phyloP scores from a whole-genome alignment of 2,888 invertebrate genomes.

The Hoplodrina ambigua region DNA sequence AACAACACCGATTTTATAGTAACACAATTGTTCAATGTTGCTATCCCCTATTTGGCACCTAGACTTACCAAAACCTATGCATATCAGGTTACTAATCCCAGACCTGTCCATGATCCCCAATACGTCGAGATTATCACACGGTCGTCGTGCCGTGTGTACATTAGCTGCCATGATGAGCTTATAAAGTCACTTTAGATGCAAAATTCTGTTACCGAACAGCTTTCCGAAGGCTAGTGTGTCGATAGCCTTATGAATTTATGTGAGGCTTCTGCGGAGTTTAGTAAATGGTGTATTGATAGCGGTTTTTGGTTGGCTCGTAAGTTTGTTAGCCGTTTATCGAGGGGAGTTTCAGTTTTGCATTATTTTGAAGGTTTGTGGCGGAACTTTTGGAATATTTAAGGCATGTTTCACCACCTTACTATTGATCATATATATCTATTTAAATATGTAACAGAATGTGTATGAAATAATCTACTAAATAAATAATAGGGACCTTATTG shows the following conservation, averaged over 20 bases:
- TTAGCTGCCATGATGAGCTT: conserved; percentile 72
- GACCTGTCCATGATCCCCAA: conserved; percentile 10
- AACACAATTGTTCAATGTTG: too few species aligned
- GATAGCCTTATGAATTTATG: conserved; percentile 61
- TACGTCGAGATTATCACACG: conserved; percentile 51
- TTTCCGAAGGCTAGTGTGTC: conserved; percentile 55
- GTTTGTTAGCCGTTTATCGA: conserved; percentile 39
- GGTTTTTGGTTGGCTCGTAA: conserved; percentile 49
- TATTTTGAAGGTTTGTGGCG: conserved; percentile 24
- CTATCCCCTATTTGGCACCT: background rate
- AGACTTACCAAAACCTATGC: conserved; percentile 5
- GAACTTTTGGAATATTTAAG: background rate
- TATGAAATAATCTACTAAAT: too few species aligned
- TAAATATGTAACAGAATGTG: too few species aligned
- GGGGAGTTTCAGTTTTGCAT: conserved; percentile 10
- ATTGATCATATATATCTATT: background rate
- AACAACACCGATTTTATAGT: background rate
- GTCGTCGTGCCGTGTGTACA: conserved; percentile 51
- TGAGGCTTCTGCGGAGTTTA: conserved; percentile 38
- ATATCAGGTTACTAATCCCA: background rate
- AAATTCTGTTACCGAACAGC: conserved; percentile 60
- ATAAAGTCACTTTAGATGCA: conserved; percentile 65
- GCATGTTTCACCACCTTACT: background rate
- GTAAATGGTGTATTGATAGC: conserved; percentile 56
- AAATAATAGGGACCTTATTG: too few species aligned